These are phyloP conservation scores for Porites divaricata DNA, from an alignment of 92 coral and sea anemone species.

Conservation along the genomic window DNA sequence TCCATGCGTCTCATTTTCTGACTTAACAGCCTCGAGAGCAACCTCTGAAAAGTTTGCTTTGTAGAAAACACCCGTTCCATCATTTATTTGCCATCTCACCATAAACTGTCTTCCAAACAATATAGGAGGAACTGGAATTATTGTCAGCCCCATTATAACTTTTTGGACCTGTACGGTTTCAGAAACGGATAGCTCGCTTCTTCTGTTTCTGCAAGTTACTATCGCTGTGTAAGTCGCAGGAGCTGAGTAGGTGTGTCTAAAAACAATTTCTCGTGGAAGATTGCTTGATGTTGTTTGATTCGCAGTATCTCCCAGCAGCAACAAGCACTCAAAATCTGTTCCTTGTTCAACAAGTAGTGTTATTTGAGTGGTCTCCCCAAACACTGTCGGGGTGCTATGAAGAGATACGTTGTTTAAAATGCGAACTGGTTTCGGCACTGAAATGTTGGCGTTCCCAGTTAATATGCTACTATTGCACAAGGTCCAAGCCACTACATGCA, in stretches of 20 bases:
- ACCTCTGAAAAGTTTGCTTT: constrained; percentile 36
- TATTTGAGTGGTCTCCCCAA: constrained; percentile 29
- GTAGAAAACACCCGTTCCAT: constrained; percentile 55
- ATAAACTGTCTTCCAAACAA: constrained; percentile 44
- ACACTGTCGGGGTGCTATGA: constrained; percentile 24
- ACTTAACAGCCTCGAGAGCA: constrained; percentile 7
- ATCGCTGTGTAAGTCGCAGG: constrained; percentile 36
- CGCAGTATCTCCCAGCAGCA: constrained; percentile 53
- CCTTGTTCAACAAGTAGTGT: constrained; percentile 26
- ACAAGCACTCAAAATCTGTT: constrained; percentile 45
- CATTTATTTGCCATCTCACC: constrained; percentile 53
- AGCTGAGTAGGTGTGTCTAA: constrained; percentile 37
- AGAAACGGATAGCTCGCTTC: constrained; percentile 36
- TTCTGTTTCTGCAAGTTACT: constrained; percentile 56
- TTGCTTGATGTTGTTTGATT: constrained; percentile 9
- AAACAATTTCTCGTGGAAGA: background rate
- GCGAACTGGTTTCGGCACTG: constrained; percentile 45
- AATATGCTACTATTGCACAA: constrained; percentile 31
- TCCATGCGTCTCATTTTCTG: constrained; percentile 45
- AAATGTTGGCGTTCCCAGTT: background rate
- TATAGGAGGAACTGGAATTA: constrained; percentile 42
- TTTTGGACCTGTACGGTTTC: constrained; percentile 48
- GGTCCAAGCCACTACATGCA: constrained; percentile 23
- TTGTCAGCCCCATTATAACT: constrained; percentile 38
- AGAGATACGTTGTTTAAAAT: constrained; percentile 23